Base-by-base conservation (phyloP, 2,797 vertebrate species). In the Clamator glandarius region DNA sequence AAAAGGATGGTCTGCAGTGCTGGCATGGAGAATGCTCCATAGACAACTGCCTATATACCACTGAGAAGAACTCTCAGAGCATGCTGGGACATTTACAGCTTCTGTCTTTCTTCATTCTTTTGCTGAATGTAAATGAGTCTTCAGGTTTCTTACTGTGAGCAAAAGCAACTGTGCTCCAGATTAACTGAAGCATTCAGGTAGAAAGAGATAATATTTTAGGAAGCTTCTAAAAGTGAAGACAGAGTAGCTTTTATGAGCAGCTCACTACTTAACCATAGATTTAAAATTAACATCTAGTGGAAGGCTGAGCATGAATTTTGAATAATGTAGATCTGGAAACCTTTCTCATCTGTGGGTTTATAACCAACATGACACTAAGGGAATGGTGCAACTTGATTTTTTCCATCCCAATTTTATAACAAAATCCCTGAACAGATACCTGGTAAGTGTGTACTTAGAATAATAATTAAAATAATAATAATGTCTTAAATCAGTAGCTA, bases 381-480 rank as follows among this genome's bases (percentile, higher is more conserved):
- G 74, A 81, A 87, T 51, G 55, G 66, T 90, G 36, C 58, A 68
- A 25, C 23, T 31, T 76, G 41, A 87, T 78, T 51, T 51, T 74
- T 84, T 55, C 44, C 66, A 42, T 66, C 48, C 17, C 61, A 63
- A 23, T 95, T 94, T 69, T 87, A 23, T 25, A 66, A 74, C 35
- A 70, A 66, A 61, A 84, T 76, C 72, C 31, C 29, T 36, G 19
- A 92, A 66, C 24, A 68, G 69, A 25, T 89, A 79, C 68, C 76
- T 92, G 88, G 84, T 93, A 87, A 5, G 4, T 84, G 31, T 54
- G 35, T 75, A 44, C 41, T 85, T 78, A 61, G 50, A 86, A 55
- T 78, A 86, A 81, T 89, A 89, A 92, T 88, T 91, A 74, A 83
- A 95, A 89, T 87, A 89, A 82, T 83, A 92, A 63, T 73, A 93